Evolutionary conservation across 2,113 vertebrate genomes (phyloP).

Genomic region (Nematolebias whitei): DNA sequence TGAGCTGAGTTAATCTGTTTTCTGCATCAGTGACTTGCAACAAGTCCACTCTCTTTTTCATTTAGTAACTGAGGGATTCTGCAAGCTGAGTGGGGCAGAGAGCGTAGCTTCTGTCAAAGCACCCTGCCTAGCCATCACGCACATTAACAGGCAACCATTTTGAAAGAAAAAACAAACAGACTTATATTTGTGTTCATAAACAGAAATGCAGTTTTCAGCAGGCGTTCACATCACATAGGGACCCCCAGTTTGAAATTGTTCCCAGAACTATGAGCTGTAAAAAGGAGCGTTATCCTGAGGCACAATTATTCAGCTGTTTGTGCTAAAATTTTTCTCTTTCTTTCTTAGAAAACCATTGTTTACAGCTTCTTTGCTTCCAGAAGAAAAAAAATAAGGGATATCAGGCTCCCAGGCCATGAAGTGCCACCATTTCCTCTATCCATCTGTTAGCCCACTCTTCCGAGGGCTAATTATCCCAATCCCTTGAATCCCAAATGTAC

Average conservation of each 20-base stretch:
- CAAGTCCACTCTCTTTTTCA: slow-evolving; percentile 81
- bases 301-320: slow-evolving; percentile 52
- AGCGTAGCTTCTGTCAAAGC: slow-evolving; percentile 62
- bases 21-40: slow-evolving; percentile 79
- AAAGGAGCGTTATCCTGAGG: slow-evolving; percentile 48
- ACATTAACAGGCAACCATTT: slow-evolving; percentile 39
- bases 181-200: slow-evolving; percentile 29
- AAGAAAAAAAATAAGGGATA: slow-evolving; percentile 57
- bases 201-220: slow-evolving; percentile 8
- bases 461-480: slow-evolving; percentile 86
- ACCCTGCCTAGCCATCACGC: slow-evolving; percentile 41
- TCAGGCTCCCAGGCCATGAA: slow-evolving; percentile 62
- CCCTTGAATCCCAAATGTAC: slow-evolving; percentile 78
- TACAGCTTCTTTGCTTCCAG: slow-evolving; percentile 52
- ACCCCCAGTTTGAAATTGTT: slow-evolving; percentile 30
- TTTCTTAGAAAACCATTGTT: slow-evolving; percentile 60
- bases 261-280: slow-evolving; percentile 21
- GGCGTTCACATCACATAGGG: slow-evolving; percentile 1
- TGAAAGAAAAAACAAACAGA: slow-evolving; percentile 40
- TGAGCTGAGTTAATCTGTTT: slow-evolving; percentile 80
- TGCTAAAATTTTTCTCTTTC: slow-evolving; percentile 19
- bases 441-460: slow-evolving; percentile 82
- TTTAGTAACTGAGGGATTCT: slow-evolving; percentile 72
- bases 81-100: slow-evolving; percentile 58
- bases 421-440: slow-evolving; percentile 73